These are phyloP conservation scores for Mizuhopecten yessoensis DNA, from an alignment of 1,140 invertebrate species.

Conservation along the genomic window DNA sequence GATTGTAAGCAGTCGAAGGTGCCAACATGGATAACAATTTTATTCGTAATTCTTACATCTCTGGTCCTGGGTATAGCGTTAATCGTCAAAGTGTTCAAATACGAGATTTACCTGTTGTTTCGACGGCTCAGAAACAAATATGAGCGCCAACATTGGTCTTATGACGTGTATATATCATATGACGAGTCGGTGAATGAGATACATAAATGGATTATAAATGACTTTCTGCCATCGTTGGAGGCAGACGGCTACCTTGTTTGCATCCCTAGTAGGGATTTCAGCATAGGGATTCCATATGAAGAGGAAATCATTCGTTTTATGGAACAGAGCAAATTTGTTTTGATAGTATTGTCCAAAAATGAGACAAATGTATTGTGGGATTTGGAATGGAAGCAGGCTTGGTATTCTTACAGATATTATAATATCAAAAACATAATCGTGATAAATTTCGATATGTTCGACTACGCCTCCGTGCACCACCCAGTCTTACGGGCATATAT, in stretches of 20 bases:
- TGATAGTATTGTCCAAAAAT: neutral
- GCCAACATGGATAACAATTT: neutral
- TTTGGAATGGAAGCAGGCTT: neutral
- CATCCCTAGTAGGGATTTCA: neutral
- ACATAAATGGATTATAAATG: neutral
- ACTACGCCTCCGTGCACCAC: neutral
- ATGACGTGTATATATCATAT: conserved; percentile 29
- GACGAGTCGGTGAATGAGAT: neutral
- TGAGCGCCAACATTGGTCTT: neutral
- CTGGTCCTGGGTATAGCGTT: neutral
- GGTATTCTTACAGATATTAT: neutral
- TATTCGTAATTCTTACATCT: neutral
- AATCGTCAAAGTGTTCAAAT: neutral
- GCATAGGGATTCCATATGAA: neutral
- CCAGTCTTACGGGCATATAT: neutral
- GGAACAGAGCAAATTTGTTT: neutral
- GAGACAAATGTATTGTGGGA: neutral
- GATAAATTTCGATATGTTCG: neutral
- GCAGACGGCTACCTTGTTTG: neutral
- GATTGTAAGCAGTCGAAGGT: neutral
- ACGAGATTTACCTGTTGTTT: conserved; percentile 30
- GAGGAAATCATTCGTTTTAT: neutral
- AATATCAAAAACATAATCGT: neutral
- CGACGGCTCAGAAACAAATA: neutral
- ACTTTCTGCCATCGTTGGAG: neutral